Evolutionary conservation across 2,888 invertebrate genomes (phyloP), one percentile per base, ranked within the genome.

Genomic region (Drosophila ustulata): DNA sequence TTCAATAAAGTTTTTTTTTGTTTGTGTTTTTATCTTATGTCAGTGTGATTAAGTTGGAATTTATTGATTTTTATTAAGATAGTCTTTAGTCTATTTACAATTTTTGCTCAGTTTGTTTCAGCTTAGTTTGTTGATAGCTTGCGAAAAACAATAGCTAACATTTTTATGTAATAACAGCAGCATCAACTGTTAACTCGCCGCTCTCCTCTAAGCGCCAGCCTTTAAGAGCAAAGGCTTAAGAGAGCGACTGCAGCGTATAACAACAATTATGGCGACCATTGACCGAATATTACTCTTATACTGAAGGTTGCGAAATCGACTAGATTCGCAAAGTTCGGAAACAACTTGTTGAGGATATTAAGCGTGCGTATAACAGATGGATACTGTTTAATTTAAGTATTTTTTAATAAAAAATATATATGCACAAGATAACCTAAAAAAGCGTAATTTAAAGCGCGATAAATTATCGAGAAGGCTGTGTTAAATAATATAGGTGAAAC

Each of bases 341-440:
- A 75, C 87, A 80, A 86, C 84, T 83, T 86, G 81, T 86, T 86
- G 83, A 70, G 25, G 43, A 37, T 52, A 51, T 45, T 13, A 25
- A 2, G 39, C 13, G 25, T 4, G 28, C 9, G 45, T 56, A 56
- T 56, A 56, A 56, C 55, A 56, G 55, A 5, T 45, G n/a, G 11
- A 13, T 8, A 39, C 18, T 18, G 1, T 18, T 18, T 18, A 18
- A 18, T 18, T 18, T 18, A 18, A 1, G 18, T 18, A 18, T 18
- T 18, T 18, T 18, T 18, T 18, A 18, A 18, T 18, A 18, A 1
- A 2, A 18, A 18, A 18, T 18, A 18, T 18, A 18, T 18, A 18
- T 18, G 18, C 18, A 18, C 18, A 18, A 18, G 18, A 18, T n/a
- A n/a, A n/a, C n/a, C n/a, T n/a, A n/a, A n/a, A n/a, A n/a, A n/a